A percentile compares a stretch with the other conserved stretches of the same genome.
Evolutionary conservation across 2,113 vertebrate species (phyloP).

Genomic region (Rhagologus leucostigma): DNA sequence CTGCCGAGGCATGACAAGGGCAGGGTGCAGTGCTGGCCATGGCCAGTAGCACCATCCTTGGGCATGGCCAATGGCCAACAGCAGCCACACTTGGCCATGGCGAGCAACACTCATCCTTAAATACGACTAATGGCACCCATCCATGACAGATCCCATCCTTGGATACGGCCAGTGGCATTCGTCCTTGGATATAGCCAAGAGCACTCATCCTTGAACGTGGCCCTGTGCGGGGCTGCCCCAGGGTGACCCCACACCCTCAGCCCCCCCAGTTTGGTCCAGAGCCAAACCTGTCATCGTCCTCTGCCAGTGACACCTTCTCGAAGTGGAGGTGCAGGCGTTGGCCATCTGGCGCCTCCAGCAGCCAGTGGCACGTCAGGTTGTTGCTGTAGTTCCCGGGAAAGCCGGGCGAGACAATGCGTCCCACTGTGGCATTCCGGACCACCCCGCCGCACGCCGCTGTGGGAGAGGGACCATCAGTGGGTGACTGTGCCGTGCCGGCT

Average conservation of each 20-base stretch:
- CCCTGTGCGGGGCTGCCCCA: neutral
- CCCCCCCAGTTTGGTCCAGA: fast-evolving
- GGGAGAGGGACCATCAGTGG: neutral
- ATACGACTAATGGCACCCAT: neutral
- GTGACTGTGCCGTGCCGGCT: fast-evolving
- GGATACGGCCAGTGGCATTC: no score
- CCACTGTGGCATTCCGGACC: constrained; percentile 88
- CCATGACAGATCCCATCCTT: neutral
- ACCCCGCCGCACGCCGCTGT: constrained; percentile 89
- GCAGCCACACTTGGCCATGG: neutral
- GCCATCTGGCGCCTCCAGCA: constrained; percentile 84
- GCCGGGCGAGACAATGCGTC: constrained; percentile 89
- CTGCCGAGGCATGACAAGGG: constrained; percentile 48
- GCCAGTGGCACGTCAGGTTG: constrained; percentile 97
- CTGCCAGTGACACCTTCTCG: constrained; percentile 94
- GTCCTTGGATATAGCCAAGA: neutral
- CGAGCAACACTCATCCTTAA: fast-evolving
- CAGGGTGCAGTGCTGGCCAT: neutral
- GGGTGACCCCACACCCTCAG: neutral
- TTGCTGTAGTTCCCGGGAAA: constrained; percentile 98
- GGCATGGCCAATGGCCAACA: neutral
- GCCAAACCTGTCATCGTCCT: constrained; percentile 94
- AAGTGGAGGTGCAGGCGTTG: constrained; percentile 93
- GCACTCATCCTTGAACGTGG: neutral
- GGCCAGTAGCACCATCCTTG: neutral